Conservation (phyloP, 2,888 invertebrate species). For the Chouioia cunea region DNA sequence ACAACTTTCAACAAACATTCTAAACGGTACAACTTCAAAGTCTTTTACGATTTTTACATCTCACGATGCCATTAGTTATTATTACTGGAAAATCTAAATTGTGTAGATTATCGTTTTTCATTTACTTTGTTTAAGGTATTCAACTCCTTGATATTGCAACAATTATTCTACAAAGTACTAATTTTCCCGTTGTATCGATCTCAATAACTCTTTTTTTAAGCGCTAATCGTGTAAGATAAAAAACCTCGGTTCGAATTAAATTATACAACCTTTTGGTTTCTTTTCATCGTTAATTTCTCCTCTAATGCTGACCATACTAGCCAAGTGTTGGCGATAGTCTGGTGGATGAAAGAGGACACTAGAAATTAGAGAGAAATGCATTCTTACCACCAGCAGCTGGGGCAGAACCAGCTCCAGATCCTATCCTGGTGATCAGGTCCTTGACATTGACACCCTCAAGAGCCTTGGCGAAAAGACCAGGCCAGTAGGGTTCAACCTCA, state of each 20-base stretch:
- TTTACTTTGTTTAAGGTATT: too few relatives aligned
- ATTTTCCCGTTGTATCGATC: too few relatives aligned
- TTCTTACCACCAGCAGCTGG: constrained; percentile 75
- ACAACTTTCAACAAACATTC: too few relatives aligned
- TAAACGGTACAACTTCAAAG: too few relatives aligned
- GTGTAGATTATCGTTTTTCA: too few relatives aligned
- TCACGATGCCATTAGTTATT: too few relatives aligned
- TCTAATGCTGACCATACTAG: constrained; percentile 61
- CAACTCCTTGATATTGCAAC: too few relatives aligned
- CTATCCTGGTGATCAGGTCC: constrained; percentile 92
- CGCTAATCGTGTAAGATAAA: not conserved
- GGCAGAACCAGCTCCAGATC: constrained; percentile 90
- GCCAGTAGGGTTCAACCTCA: constrained; percentile 99
- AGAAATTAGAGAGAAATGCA: constrained; percentile 8
- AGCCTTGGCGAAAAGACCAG: constrained; percentile 97
- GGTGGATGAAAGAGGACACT: constrained; percentile 63
- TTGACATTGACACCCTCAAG: constrained; percentile 94
- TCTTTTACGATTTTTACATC: too few relatives aligned
- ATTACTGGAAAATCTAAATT: too few relatives aligned
- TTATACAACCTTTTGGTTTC: constrained; percentile 51
- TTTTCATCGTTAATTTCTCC: constrained; percentile 58
- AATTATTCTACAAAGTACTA: too few relatives aligned
- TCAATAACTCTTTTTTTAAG: too few relatives aligned
- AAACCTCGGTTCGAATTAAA: constrained; percentile 37
- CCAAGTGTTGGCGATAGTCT: constrained; percentile 50